Evolutionary conservation across 1,140 invertebrate genomes (phyloP).

Genomic region (Calycopis cecrops): DNA sequence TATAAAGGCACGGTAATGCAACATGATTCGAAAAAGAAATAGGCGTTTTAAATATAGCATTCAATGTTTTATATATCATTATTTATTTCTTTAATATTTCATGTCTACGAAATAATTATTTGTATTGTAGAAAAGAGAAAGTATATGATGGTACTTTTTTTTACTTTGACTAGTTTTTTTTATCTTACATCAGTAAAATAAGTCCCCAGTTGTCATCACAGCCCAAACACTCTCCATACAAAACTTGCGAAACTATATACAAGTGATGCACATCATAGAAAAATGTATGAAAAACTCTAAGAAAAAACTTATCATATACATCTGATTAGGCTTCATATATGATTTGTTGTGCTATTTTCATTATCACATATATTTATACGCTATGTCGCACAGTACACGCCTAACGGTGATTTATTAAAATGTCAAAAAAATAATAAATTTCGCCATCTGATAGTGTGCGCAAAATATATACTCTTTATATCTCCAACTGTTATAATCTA

Average conservation of each 20-base stretch:
- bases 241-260: slow-evolving; percentile 7
- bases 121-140: too few relatives aligned
- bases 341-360: slow-evolving; percentile 64
- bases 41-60: too few relatives aligned
- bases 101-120: too few relatives aligned
- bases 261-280: slow-evolving; percentile 11
- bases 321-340: slow-evolving; percentile 61
- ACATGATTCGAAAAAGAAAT: too few relatives aligned
- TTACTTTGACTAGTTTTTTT: too few relatives aligned
- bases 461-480: slow-evolving; percentile 6
- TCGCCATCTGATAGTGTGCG: slow-evolving; percentile 11
- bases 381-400: slow-evolving; percentile 56
- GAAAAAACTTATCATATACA: slow-evolving; percentile 43
- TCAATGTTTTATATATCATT: too few relatives aligned
- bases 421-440: slow-evolving; percentile 22
- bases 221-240: background rate
- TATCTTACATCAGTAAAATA: too few relatives aligned
- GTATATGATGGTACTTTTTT: too few relatives aligned
- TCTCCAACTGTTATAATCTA: slow-evolving; percentile 13
- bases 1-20: too few relatives aligned
- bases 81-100: too few relatives aligned
- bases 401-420: slow-evolving; percentile 40
- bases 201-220: background rate
- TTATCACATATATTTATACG: slow-evolving; percentile 68
- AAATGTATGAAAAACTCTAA: slow-evolving; percentile 31